Base-by-base conservation (phyloP, 2,888 invertebrate species). In the Epinotia nisella region DNA sequence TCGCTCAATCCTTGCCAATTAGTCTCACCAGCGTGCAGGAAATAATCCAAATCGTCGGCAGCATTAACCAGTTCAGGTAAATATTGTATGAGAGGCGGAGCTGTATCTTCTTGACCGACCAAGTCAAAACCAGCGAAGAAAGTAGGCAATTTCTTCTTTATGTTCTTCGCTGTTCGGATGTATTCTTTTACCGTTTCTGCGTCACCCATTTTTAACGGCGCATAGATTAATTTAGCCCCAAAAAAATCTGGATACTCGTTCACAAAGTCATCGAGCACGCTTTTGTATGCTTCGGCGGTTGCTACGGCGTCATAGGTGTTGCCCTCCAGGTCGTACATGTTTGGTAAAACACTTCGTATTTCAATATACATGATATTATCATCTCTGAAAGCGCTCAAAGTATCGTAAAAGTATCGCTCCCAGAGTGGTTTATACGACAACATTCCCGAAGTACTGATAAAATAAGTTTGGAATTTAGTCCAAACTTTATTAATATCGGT, bases 1-100 rank as follows among this genome's bases (percentile, higher is more conserved):
- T 97, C 97, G 0, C 87, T 84, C 4, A 89, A 89, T 7, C 95
- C 96, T 80, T 94, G 94, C 96, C 96, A 96, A 81, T 96, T 96
- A 0, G 97, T 97, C 89, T 97, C 97, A 0, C 97, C 97, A 0
- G 97, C 96, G 82, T 97, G 97, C 76, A 97, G 96, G 81, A 95
- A 97, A 79, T 95, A 96, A 68, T 95, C 93, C 5, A 97, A 85
- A 3, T 94, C 85, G 0, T 93, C 85, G 0, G 93, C 86, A 17
- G 94, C 84, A 56, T 89, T 81, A 10, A 93, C 81, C 5, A 97
- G 81, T 76, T 94, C 89, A 0, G 95, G 87, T 0, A 95, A 83
- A 78, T 95, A 96, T 1, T 95, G 90, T 51, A 92, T 87, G 0
- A 96, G 87, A 0, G 96, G 95, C 24, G 88, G 82, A 0, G 97